Evolutionary conservation across 1,140 invertebrate species (phyloP).

Genomic region (Dendroctonus ponderosae): DNA sequence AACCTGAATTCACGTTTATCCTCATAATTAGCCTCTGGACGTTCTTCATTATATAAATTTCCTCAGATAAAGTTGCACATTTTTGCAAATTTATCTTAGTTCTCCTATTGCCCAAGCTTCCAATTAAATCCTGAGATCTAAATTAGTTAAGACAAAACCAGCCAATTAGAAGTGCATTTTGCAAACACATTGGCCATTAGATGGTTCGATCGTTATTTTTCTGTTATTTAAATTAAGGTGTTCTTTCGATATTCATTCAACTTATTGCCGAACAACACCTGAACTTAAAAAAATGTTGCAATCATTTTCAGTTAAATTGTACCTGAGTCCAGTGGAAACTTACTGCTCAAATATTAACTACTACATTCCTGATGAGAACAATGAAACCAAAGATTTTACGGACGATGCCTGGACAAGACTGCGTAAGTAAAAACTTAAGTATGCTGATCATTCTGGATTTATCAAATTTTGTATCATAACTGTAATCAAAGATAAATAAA

Average conservation of each 20-base stretch:
- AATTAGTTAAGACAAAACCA: neutral
- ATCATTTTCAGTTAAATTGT: conserved; percentile 75
- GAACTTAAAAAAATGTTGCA: neutral
- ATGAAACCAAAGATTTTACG: conserved; percentile 74
- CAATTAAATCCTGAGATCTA: neutral
- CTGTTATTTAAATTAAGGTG: too few species aligned
- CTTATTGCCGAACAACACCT: neutral
- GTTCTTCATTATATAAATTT: too few species aligned
- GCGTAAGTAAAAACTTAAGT: conserved; percentile 59
- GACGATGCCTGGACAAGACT: conserved; percentile 83
- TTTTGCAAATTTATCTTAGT: too few species aligned
- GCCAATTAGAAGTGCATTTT: too few species aligned
- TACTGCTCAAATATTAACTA: conserved; percentile 94
- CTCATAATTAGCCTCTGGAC: too few species aligned
- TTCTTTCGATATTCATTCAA: too few species aligned
- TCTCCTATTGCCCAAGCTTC: too few species aligned
- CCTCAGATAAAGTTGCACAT: too few species aligned
- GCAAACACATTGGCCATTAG: too few species aligned
- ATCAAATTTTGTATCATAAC: neutral
- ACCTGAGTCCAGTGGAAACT: conserved; percentile 89
- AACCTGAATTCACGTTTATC: too few species aligned
- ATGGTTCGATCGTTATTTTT: too few species aligned
- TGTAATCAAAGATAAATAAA: neutral
- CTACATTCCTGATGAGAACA: conserved; percentile 83
- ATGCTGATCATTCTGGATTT: too few species aligned